phyloP scores from a whole-genome alignment of 2,797 vertebrate species.

The Aselliscus stoliczkanus region DNA sequence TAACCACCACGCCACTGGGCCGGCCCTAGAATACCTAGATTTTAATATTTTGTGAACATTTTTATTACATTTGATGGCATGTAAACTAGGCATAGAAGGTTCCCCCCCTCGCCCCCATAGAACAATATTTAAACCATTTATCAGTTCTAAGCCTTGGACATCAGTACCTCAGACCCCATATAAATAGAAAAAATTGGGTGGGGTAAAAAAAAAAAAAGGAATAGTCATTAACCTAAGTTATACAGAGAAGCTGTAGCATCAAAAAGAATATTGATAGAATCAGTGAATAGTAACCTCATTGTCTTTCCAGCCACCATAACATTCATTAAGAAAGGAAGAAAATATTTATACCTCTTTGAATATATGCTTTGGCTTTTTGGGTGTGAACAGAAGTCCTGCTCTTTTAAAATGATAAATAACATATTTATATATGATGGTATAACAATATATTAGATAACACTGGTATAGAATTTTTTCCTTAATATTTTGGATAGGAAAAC shows the following conservation, averaged over 20 bases:
- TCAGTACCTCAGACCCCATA: neutral
- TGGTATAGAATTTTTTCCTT: neutral
- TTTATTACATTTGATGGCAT: neutral
- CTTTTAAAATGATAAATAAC: neutral
- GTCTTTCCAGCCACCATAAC: neutral
- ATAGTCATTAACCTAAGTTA: neutral
- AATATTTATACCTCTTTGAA: neutral
- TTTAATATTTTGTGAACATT: too few relatives aligned
- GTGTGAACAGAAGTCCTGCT: neutral
- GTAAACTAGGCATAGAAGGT: neutral
- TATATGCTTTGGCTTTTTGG: neutral
- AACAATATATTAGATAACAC: neutral
- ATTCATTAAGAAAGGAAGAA: conserved; percentile 18
- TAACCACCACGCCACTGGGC: too few relatives aligned
- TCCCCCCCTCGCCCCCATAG: too few relatives aligned
- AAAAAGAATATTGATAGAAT: neutral
- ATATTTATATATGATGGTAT: neutral
- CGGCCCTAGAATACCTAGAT: neutral
- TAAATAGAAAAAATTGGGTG: neutral
- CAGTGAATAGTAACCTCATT: neutral
- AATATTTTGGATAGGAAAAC: neutral
- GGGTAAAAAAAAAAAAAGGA: neutral
- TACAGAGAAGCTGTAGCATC: neutral
- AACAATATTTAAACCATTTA: neutral
- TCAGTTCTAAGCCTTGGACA: neutral